Base-by-base conservation (phyloP, 2,113 vertebrate genomes). In the Sturnira hondurensis region DNA sequence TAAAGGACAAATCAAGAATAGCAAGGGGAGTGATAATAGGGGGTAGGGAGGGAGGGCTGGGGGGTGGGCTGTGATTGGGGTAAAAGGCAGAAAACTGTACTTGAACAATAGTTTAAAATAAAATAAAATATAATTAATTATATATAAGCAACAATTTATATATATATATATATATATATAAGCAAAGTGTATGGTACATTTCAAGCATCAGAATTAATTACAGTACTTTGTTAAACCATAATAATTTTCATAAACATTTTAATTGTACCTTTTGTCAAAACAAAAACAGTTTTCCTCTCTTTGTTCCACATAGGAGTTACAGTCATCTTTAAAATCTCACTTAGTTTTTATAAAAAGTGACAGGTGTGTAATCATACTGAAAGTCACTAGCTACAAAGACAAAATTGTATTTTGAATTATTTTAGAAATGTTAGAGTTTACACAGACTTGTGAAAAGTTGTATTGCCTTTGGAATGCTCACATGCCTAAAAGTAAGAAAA, bases 341-440 rank as follows among this genome's bases (percentile, higher is more conserved):
- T 84, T 86, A 43, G 58, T 86, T 3, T 89, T 94, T 95, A 95
- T 73, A 86, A 90, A 86, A 92, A 88, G 47, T 61, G 41, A 96
- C 87, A 84, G 2, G 13, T 22, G 11, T 90, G 26, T 90, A 93
- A 92, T 92, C 45, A 28, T 85, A 86, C 36, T 94, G 26, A 78
- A 97, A 92, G 38, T 28, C 33, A 67, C 33, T 41, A 93, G 47
- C 68, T 95, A 36, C 78, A 92, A 36, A 45, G 36, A 47, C 82
- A 78, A 7, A 71, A 12, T 80, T 91, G 54, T 26, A 54, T 90
- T 92, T 93, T 96, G 63, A 92, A 61, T 97, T 96, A 95, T 65
- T 95, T 91, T 78, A 78, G 80, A 83, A 84, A 91, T 90, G 38
- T 61, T 4, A 67, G 26, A 8, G 38, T 90, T 12, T 83, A 80